Conservation (phyloP, 2,888 invertebrate genomes). For the Acrobasis suavella region DNA sequence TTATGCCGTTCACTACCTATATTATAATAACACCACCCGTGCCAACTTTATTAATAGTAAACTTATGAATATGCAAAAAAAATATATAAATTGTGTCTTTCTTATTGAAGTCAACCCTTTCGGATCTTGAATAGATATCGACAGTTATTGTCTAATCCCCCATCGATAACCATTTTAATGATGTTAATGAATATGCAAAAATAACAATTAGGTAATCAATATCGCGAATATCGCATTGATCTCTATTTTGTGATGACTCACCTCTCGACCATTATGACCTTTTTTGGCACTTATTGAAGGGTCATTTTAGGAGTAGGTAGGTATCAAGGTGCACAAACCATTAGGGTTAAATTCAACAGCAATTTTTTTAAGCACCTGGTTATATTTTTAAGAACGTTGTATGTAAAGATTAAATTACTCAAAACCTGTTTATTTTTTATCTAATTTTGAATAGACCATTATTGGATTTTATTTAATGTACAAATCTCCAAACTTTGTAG, state of each 20-base stretch:
- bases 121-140: background rate
- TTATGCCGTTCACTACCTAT: background rate
- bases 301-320: slow-evolving; percentile 25
- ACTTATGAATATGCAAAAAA: slow-evolving; percentile 68
- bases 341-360: slow-evolving; percentile 27
- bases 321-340: slow-evolving; percentile 26
- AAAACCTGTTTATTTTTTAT: too few relatives aligned
- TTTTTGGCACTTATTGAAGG: slow-evolving; percentile 19
- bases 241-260: slow-evolving; percentile 59
- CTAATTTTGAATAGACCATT: too few relatives aligned
- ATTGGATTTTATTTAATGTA: too few relatives aligned
- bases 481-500: too few relatives aligned
- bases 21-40: background rate
- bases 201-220: slow-evolving; percentile 72
- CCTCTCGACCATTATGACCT: slow-evolving; percentile 46
- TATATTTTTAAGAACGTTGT: background rate
- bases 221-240: slow-evolving; percentile 50
- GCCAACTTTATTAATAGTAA: slow-evolving; percentile 51
- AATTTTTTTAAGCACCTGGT: background rate
- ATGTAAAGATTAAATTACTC: too few relatives aligned
- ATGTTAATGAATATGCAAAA: slow-evolving; percentile 76
- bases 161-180: slow-evolving; percentile 40
- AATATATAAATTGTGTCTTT: slow-evolving; percentile 27
- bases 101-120: slow-evolving; percentile 26
- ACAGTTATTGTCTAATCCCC: slow-evolving; percentile 26